Evolutionary conservation across 37 sponge, comb jelly and placozoan genomes (phyloP), one percentile per base, ranked within the genome.

Genomic region (Spongia lamella): DNA sequence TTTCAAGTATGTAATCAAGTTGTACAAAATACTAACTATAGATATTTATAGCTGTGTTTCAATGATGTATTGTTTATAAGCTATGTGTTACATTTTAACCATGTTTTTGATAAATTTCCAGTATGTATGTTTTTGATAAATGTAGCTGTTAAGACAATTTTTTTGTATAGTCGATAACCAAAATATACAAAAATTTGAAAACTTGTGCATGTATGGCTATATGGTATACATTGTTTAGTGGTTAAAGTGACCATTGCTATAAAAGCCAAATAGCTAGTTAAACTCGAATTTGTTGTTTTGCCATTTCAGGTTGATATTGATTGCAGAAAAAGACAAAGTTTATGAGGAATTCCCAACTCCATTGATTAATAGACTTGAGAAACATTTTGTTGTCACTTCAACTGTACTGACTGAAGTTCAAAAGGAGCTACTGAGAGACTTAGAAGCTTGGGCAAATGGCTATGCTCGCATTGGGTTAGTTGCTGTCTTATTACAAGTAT

Each of bases 291-390:
- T n/a, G n/a, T n/a, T n/a, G n/a, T n/a, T 60, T 17, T 43, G 26
- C 50, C 32, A 20, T 16, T 57, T 3, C 53, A 83, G 84, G 71
- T 57, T 86, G 61, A 79, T 81, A 15, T 54, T 86, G 32, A 80
- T 86, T 38, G 81, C 81, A 59, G 77, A 82, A 21, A 82, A 70
- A 63, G 68, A 69, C 21, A 76, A 63, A 56, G 81, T 88, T 17
- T 77, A 84, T 66, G 76, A 78, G 9, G 70, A 79, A 64, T 90
- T 90, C 55, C 90, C 90, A 35, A 90, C 77, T 77, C 85, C 90
- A 30, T 77, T 90, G 20, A 84, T 90, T 24, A 90, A 84, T 66
- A 56, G 90, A 6, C 80, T 90, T 53, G 90, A 90, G 69, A 90
- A 90, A 56, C 90, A 90, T 27, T 69, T 83, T 39, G 77, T 90